Percentiles rank a stretch among this genome's conserved stretches.
Conservation (phyloP, 2,797 vertebrate species). For the Pangasius djambal region DNA sequence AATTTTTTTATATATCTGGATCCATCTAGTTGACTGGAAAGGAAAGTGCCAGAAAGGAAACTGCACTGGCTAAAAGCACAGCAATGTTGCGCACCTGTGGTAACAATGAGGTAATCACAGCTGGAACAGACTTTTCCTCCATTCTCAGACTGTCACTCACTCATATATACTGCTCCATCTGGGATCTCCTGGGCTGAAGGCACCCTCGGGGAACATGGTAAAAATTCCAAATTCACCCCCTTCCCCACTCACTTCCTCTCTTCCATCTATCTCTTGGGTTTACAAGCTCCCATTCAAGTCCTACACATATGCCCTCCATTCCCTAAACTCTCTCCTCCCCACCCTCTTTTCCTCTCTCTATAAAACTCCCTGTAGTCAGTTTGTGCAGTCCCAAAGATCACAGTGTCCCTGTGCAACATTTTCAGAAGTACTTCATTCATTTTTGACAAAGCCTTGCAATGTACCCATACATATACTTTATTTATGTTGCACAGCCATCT, state of each 20-base stretch:
- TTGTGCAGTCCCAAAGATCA: background rate
- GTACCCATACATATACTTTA: background rate
- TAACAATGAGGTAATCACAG: constrained; percentile 44
- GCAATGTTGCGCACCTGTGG: constrained; percentile 45
- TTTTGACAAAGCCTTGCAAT: background rate
- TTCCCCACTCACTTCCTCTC: constrained; percentile 13
- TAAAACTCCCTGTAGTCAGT: background rate
- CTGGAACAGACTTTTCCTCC: constrained; percentile 23
- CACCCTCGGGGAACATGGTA: constrained; percentile 26
- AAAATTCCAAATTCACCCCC: constrained; percentile 25
- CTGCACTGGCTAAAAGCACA: background rate
- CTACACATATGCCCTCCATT: constrained; percentile 24
- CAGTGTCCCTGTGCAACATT: background rate
- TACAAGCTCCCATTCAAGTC: background rate
- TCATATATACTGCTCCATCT: constrained; percentile 11
- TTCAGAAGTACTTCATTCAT: background rate
- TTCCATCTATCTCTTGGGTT: background rate
- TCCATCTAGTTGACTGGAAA: background rate
- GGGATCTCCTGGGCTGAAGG: constrained; percentile 38
- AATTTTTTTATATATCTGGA: background rate
- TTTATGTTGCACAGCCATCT: constrained; percentile 1
- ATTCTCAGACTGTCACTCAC: constrained; percentile 36
- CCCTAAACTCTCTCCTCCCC: background rate
- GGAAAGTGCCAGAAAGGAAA: constrained; percentile 16
- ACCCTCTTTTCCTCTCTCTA: background rate